Base-by-base conservation (phyloP, 1,140 invertebrate species). In the Zelostemma sp. region DNA sequence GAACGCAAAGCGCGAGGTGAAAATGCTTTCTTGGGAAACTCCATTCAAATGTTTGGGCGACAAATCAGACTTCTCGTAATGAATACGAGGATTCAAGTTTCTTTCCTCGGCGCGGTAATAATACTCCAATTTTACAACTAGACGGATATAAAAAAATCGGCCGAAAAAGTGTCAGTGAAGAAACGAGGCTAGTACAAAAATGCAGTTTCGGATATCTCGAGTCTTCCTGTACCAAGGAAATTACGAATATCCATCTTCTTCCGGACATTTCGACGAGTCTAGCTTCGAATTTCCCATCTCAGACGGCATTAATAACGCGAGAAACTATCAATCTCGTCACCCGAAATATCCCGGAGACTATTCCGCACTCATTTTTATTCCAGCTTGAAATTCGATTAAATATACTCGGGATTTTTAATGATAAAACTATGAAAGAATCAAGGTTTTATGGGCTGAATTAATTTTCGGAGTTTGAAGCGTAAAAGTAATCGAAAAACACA, bases 221-320 rank as follows among this genome's bases (percentile, higher is more conserved):
- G 45, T 17, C 8, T 54, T 48, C 54, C 25, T 9, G 41, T 38
- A n/a, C 54, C 48, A 21, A 75, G 63, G 64, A 78, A 79, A 79
- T 79, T 79, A 77, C 66, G 74, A 73, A 72, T 77, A 79, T 79
- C 77, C 73, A 77, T 78, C 77, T 79, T 79, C 67, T 40, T 73
- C 57, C 48, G 67, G 68, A 75, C 74, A 59, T 74, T 59, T 54
- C 56, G 72, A 51, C 65, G 45, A 74, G 53, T 57, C 28, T 28
- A 48, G 65, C 65, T 64, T 60, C 21, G 59, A 59, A 66, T 65
- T 57, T 47, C 48, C 67, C 45, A 64, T 25, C 21, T 65, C 48
- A 66, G 65, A 51, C 57, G 65, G 68, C 72, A 75, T 77, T 78
- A 78, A 68, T 62, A 71, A 68, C 61, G 62, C 51, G 41, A 47